Percentiles rank a stretch among this genome's conserved stretches.
Evolutionary conservation across 2,888 invertebrate genomes (phyloP).

Genomic region (Zaprionus obscuricornis): DNA sequence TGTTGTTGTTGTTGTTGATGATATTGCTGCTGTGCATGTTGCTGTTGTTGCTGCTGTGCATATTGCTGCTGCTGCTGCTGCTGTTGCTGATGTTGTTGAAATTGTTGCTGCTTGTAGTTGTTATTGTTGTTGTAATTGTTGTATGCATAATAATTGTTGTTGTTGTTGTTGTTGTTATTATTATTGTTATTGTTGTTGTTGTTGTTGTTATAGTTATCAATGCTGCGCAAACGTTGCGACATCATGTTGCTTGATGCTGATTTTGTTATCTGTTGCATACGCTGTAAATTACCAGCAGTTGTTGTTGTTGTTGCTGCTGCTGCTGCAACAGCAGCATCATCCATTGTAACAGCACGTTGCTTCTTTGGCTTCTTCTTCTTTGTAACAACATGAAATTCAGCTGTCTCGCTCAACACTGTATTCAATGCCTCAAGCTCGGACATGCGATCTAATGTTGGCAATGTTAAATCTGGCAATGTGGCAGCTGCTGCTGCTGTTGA

Average conservation of each 20-base stretch:
- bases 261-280: constrained; percentile 77
- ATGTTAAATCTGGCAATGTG: constrained; percentile 19
- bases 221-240: constrained; percentile 43
- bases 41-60: constrained; percentile 18
- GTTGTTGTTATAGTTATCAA: constrained; percentile 34
- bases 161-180: constrained; percentile 13
- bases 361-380: constrained; percentile 92
- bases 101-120: constrained; percentile 14
- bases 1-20: constrained; percentile 40
- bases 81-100: constrained; percentile 36
- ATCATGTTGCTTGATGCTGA: constrained; percentile 71
- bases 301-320: constrained; percentile 58
- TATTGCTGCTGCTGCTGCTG: constrained; percentile 35
- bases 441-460: constrained; percentile 62
- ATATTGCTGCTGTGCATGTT: constrained; percentile 30
- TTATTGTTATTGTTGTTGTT: constrained; percentile 11
- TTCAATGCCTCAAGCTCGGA: constrained; percentile 80
- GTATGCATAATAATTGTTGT: constrained; percentile 11
- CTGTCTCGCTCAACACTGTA: constrained; percentile 84
- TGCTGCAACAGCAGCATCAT: constrained; percentile 64
- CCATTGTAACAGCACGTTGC: constrained; percentile 76
- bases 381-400: constrained; percentile 92
- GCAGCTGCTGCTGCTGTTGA: constrained; percentile 3
- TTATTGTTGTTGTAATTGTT: constrained; percentile 26
- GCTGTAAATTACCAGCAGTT: constrained; percentile 70